These are phyloP conservation scores for Poeciliopsis occidentalis DNA, from an alignment of 2,113 vertebrate species.

Conservation along the genomic window DNA sequence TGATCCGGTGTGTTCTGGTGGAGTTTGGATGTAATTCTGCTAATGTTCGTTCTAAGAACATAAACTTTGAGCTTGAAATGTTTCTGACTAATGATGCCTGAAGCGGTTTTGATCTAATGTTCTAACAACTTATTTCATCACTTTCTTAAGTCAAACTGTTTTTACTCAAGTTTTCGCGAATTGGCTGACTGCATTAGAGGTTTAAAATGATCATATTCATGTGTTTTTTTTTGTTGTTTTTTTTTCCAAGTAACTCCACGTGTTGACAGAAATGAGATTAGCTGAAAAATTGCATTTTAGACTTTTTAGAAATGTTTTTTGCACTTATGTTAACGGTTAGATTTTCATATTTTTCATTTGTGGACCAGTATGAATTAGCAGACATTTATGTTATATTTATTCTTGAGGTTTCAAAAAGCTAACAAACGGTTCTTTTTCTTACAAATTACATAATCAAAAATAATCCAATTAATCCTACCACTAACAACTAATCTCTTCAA, in stretches of 20 bases:
- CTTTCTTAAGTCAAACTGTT: neutral
- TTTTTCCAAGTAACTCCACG: too few species aligned
- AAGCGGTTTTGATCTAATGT: slow-evolving; percentile 1
- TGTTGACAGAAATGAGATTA: neutral
- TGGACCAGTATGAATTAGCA: neutral
- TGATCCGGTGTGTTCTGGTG: slow-evolving; percentile 47
- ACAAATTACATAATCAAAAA: neutral
- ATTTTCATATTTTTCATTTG: neutral
- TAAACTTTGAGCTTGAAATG: neutral
- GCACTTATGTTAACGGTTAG: neutral
- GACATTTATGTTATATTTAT: neutral
- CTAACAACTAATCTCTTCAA: neutral
- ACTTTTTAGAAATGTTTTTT: neutral
- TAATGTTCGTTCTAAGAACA: slow-evolving; percentile 22
- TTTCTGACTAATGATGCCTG: slow-evolving; percentile 5
- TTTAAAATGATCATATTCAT: neutral
- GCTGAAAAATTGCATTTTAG: neutral
- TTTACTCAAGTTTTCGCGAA: neutral
- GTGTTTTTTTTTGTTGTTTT: neutral
- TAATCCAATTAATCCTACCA: neutral
- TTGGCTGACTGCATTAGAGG: too few species aligned
- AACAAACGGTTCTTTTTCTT: neutral
- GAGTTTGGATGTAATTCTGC: neutral
- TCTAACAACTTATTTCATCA: neutral
- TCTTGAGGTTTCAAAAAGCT: neutral